Evolutionary conservation across 2,888 invertebrate species (phyloP).

Genomic region (Diarsia rubi): DNA sequence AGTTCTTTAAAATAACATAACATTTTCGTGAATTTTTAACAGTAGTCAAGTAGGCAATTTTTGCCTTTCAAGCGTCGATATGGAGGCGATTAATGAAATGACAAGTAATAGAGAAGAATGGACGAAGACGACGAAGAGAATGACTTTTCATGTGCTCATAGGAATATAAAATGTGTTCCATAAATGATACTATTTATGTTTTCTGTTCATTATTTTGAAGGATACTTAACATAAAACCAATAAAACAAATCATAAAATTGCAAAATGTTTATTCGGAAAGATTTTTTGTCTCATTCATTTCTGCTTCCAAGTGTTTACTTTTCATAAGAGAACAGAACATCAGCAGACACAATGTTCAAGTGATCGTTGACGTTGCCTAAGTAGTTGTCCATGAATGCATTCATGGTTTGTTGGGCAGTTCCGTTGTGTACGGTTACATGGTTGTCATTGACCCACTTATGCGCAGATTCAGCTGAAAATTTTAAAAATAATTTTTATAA

Average conservation of each 20-base stretch:
- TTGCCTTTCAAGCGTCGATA: no score
- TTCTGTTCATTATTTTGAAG: no score
- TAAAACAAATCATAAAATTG: conserved; percentile 19
- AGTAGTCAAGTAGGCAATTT: no score
- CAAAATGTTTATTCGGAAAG: conserved; percentile 18
- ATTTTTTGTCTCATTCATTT: not conserved
- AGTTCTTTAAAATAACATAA: no score
- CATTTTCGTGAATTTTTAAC: no score
- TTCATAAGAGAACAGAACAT: conserved; percentile 16
- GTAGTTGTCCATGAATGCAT: not conserved
- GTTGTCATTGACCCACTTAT: conserved; percentile 26
- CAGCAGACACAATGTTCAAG: rapidly evolving
- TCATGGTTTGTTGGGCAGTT: not conserved
- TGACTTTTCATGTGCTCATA: no score
- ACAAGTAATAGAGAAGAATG: no score
- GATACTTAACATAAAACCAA: not conserved
- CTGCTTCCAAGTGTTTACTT: not conserved
- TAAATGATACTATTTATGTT: no score
- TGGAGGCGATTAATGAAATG: no score
- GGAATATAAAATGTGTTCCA: no score
- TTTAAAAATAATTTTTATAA: not conserved
- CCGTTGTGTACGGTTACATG: conserved; percentile 17
- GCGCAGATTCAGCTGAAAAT: conserved; percentile 38
- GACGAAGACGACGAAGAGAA: no score
- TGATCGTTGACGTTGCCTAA: conserved; percentile 12